Conservation (phyloP, 2,113 vertebrate species). For the Aphyosemion australe region DNA sequence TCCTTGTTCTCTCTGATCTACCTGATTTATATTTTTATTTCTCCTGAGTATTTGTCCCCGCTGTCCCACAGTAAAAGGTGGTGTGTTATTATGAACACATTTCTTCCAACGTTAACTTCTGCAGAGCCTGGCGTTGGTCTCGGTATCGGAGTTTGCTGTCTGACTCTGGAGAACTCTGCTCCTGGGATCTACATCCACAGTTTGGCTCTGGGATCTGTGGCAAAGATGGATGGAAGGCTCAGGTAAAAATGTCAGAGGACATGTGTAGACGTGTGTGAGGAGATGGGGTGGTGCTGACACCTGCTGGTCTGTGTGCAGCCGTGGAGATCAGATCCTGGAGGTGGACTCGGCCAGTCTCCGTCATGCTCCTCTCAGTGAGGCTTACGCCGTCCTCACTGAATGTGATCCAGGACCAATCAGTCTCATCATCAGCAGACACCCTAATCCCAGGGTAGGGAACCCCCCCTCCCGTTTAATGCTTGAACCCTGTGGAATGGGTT, state of each 20-base stretch:
- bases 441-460: slow-evolving; percentile 91
- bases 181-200: slow-evolving; percentile 96
- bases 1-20: no score
- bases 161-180: slow-evolving; percentile 87
- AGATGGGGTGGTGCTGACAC: not conserved
- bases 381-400: slow-evolving; percentile 92
- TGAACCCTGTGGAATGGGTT: not conserved
- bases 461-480: no score
- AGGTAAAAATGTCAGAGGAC: slow-evolving; percentile 74
- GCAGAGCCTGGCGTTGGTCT: slow-evolving; percentile 91
- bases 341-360: slow-evolving; percentile 91
- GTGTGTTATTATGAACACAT: not conserved
- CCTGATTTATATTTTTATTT: no score
- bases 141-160: slow-evolving; percentile 92
- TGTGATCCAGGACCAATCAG: slow-evolving; percentile 93
- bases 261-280: not conserved
- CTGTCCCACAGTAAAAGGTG: no score
- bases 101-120: not conserved
- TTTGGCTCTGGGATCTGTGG: slow-evolving; percentile 91
- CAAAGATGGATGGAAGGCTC: slow-evolving; percentile 94
- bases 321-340: slow-evolving; percentile 95
- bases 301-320: slow-evolving; percentile 72
- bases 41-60: no score
- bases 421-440: slow-evolving; percentile 93
- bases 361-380: slow-evolving; percentile 90